Evolutionary conservation across 2,113 vertebrate species (phyloP).

Genomic region (Gallinago undulata): DNA sequence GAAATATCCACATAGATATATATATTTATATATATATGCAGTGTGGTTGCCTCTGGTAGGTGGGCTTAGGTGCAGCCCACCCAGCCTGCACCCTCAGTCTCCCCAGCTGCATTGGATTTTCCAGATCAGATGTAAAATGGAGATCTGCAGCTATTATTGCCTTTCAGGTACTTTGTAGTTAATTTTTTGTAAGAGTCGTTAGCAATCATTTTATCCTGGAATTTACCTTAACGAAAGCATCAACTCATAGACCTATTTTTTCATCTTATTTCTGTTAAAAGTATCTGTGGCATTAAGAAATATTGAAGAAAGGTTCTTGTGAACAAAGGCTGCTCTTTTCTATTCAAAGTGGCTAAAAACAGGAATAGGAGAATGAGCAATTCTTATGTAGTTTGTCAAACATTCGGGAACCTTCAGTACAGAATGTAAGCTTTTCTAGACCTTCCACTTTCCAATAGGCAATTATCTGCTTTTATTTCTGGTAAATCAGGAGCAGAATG

Average conservation of each 20-base stretch:
- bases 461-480: conserved; percentile 13
- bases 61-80: neutral
- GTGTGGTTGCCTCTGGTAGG: neutral
- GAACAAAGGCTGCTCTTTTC: neutral
- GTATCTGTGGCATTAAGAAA: neutral
- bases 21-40: too few relatives aligned
- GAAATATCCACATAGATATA: neutral
- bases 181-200: neutral
- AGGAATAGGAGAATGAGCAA: neutral
- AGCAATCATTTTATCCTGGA: neutral
- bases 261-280: neutral
- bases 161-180: neutral
- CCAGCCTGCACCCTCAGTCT: neutral
- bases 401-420: neutral
- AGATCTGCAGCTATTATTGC: neutral
- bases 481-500: neutral
- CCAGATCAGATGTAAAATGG: neutral
- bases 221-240: neutral
- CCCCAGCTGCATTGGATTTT: neutral
- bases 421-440: neutral
- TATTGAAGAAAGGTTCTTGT: neutral
- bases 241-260: neutral
- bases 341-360: neutral
- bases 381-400: neutral
- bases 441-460: neutral